phyloP scores from a whole-genome alignment of 92 coral and sea anemone species.

The Zoanthus solanderi region DNA sequence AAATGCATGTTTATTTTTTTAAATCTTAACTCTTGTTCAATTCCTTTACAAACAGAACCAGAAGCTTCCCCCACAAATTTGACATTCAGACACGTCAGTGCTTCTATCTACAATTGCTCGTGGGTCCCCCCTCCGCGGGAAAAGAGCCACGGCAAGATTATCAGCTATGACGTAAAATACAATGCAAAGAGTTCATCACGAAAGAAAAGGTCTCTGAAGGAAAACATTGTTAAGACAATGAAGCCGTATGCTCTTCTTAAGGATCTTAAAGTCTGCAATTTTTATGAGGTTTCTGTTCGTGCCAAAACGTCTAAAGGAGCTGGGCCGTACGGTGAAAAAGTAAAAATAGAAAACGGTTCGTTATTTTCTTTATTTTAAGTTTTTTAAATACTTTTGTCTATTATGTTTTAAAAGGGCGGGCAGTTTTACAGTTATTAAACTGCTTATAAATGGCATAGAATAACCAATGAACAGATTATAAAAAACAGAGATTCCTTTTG shows the following conservation, averaged over 20 bases:
- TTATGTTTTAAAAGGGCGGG: too few species aligned
- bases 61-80: slow-evolving; percentile 20
- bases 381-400: too few species aligned
- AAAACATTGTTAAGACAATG: not conserved
- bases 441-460: too few species aligned
- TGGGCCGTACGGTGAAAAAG: not conserved
- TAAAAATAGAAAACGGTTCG: slow-evolving; percentile 13
- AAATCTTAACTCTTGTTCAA: too few species aligned
- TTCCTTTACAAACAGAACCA: not conserved
- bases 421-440: too few species aligned
- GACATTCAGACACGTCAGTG: slow-evolving; percentile 14
- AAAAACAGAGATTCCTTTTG: too few species aligned
- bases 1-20: too few species aligned
- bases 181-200: not conserved
- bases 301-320: not conserved
- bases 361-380: too few species aligned
- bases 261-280: not conserved
- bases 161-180: not conserved
- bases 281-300: slow-evolving; percentile 8
- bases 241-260: slow-evolving; percentile 6
- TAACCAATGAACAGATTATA: too few species aligned
- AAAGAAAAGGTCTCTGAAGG: not conserved
- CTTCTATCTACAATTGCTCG: slow-evolving; percentile 1
- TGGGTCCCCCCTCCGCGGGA: slow-evolving; percentile 22
- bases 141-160: slow-evolving; percentile 1